phyloP scores from a whole-genome alignment of 1,140 invertebrate species.

The Papilio glaucus region DNA sequence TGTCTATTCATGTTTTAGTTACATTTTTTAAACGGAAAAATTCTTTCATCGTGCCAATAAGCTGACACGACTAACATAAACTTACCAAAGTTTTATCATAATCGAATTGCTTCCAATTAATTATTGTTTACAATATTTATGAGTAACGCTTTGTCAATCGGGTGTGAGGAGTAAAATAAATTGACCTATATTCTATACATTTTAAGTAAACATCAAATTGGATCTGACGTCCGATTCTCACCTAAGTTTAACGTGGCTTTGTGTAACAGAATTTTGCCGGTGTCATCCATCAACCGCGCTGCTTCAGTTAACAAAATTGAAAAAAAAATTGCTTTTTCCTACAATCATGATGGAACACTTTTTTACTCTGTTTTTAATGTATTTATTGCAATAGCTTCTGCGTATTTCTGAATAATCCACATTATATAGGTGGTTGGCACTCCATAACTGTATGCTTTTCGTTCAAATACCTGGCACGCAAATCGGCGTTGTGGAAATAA shows the following conservation, averaged over 20 bases:
- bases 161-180: background rate
- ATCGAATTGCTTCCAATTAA: too few relatives aligned
- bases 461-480: too few relatives aligned
- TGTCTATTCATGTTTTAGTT: too few relatives aligned
- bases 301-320: constrained; percentile 36
- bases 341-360: constrained; percentile 41
- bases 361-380: constrained; percentile 20
- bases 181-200: background rate
- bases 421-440: too few relatives aligned
- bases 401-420: too few relatives aligned
- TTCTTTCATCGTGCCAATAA: too few relatives aligned
- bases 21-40: too few relatives aligned
- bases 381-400: background rate
- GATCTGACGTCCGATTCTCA: background rate
- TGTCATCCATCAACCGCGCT: constrained; percentile 43
- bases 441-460: too few relatives aligned
- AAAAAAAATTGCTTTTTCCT: constrained; percentile 37
- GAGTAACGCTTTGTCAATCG: background rate
- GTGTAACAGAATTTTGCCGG: constrained; percentile 7
- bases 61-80: too few relatives aligned
- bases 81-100: too few relatives aligned
- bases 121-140: too few relatives aligned
- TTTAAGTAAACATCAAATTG: background rate
- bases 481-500: too few relatives aligned
- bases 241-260: constrained; percentile 10